Base-by-base conservation (phyloP, 2,113 vertebrate species). In the Triplophysa rosa region DNA sequence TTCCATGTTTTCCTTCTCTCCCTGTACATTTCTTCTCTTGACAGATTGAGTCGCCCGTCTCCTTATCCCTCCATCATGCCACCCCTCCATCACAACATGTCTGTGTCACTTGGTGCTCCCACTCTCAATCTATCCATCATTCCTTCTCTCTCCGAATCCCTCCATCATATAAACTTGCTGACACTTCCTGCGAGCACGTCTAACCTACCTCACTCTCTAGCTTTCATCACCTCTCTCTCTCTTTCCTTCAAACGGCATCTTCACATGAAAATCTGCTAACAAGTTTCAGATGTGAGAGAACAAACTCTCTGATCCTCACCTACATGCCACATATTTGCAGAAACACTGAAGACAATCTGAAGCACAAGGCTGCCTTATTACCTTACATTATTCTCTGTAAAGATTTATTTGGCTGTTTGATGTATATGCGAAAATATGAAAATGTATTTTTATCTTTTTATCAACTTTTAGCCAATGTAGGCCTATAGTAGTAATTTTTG, bases 191-290 rank as follows among this genome's bases (percentile, higher is more conserved):
- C 89, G 87, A 88, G 84, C 86, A 86, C 85, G 86, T 88, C 86
- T 87, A 86, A 84, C 87, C 87, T 88, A 86, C 78, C 85, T 87
- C 87, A 83, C 84, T 87, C 87, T 85, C 79, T 82, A 85, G 84
- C 83, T 87, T 87, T 90, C 87, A 87, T 88, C 87, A 85, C 86
- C 80, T 82, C 86, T 88, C 80, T 91, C 85, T 87, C 83, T 87
- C 85, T 83, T 80, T 86, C 24, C 89, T 81, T 86, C 80, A 89
- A 87, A 85, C 83, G 66, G 72, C 47, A 78, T 83, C 81, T 85
- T 84, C 86, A 87, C 82, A 82, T 86, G 23, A 45, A 74, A 62
- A 62, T 49, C 73, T 65, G 42, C 62, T 65, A 65, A 76, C 73
- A 64, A 64, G 73, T 49, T 10, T 65, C 26, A 76, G 61, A 65